These are phyloP conservation scores for Aspiorhynchus laticeps DNA, from an alignment of 2,113 vertebrate species.

Conservation along the genomic window DNA sequence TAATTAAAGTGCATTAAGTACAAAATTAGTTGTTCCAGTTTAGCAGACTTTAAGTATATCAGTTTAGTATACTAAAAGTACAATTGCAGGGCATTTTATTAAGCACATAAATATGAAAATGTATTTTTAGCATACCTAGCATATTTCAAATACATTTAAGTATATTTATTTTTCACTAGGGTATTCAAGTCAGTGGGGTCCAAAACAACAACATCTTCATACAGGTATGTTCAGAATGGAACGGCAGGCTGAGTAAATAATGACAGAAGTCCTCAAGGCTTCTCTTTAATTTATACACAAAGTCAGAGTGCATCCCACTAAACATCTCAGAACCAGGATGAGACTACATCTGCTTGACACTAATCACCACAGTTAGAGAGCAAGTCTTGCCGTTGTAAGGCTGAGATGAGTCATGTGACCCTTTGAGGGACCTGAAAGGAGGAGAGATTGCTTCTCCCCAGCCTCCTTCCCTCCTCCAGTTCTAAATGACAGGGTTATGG, in stretches of 20 bases:
- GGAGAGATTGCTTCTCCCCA: conserved; percentile 19
- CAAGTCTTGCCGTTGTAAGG: conserved; percentile 23
- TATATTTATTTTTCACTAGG: no score
- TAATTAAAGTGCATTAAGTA: no score
- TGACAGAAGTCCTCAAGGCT: background rate
- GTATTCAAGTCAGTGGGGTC: background rate
- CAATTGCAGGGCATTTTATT: no score
- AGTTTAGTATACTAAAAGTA: no score
- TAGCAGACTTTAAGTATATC: no score
- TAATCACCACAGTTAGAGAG: conserved; percentile 55
- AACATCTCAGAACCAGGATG: conserved; percentile 29
- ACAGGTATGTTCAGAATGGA: background rate
- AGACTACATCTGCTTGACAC: conserved; percentile 51
- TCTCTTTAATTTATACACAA: conserved; percentile 9
- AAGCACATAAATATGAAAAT: no score
- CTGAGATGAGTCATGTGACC: conserved; percentile 51
- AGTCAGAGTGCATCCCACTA: conserved; percentile 29
- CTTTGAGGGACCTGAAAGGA: conserved; percentile 20
- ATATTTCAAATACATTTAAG: no score
- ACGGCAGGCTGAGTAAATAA: background rate
- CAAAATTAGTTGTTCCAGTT: no score
- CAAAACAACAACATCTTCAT: background rate
- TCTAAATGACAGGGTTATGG: conserved; percentile 43
- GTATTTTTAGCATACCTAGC: no score
- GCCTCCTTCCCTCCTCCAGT: conserved; percentile 24